phyloP scores from a whole-genome alignment of 2,113 vertebrate species.

The Myocastor coypus region DNA sequence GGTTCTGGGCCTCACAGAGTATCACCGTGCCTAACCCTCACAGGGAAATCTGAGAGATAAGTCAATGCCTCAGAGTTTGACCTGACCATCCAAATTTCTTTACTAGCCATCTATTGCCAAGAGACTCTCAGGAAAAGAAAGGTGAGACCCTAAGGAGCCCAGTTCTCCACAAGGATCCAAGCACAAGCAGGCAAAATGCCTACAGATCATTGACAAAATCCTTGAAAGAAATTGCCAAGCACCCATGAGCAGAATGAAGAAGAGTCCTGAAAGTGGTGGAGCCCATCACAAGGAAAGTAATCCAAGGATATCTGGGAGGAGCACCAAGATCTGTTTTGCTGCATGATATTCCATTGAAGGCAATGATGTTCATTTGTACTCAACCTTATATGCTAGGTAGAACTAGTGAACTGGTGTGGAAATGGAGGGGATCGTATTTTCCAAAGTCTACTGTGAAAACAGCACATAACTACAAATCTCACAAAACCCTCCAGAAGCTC shows the following conservation, averaged over 20 bases:
- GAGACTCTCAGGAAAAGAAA: not conserved
- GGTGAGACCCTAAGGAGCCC: accelerated
- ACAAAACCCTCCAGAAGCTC: not conserved
- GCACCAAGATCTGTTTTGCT: not conserved
- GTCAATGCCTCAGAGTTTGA: not conserved
- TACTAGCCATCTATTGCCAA: not conserved
- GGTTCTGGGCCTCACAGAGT: not conserved
- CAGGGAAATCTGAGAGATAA: not conserved
- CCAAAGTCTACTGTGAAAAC: not conserved
- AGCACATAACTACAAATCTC: conserved; percentile 36
- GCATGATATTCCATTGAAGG: not conserved
- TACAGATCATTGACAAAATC: not conserved
- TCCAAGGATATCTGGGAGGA: not conserved
- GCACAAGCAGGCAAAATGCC: not conserved
- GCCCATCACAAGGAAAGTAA: not conserved
- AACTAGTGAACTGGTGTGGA: not conserved
- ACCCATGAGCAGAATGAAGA: not conserved
- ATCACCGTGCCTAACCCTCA: not conserved
- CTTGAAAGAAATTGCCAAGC: not conserved
- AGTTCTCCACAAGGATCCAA: not conserved
- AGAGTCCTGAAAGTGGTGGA: not conserved
- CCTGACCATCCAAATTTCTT: not conserved
- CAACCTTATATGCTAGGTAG: not conserved
- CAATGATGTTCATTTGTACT: not conserved
- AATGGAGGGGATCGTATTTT: not conserved